A percentile compares a stretch with the other conserved stretches of the same genome.
Conservation (phyloP, 2,888 invertebrate genomes). For the Phengaris alcon region DNA sequence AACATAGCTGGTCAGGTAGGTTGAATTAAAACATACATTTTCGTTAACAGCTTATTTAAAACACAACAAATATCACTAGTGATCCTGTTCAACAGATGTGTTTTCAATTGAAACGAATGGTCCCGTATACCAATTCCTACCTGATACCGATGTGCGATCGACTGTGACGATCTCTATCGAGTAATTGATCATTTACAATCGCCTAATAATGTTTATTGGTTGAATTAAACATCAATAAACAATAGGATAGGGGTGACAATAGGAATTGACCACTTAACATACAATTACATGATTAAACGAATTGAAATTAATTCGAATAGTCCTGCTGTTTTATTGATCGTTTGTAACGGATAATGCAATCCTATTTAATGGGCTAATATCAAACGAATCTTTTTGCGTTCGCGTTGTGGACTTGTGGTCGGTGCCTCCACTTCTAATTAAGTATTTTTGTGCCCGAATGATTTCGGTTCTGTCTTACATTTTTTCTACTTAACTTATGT, state of each 20-base stretch:
- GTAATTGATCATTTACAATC: constrained; percentile 30
- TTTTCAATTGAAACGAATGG: constrained; percentile 31
- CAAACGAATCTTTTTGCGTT: background rate
- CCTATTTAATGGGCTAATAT: background rate
- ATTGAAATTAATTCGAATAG: constrained; percentile 22
- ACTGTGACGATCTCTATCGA: constrained; percentile 27
- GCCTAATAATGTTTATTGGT: constrained; percentile 23
- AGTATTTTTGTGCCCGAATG: background rate
- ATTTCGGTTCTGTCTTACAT: background rate
- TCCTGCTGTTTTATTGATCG: constrained; percentile 11
- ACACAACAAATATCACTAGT: background rate
- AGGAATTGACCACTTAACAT: constrained; percentile 22
- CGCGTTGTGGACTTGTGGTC: background rate
- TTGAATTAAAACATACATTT: no score
- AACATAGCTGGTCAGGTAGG: no score
- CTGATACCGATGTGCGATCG: constrained; percentile 10
- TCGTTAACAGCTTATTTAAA: no score
- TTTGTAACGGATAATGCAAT: constrained; percentile 1
- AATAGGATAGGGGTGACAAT: constrained; percentile 20
- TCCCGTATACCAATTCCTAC: constrained; percentile 23
- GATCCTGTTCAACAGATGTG: background rate
- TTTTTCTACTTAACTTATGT: background rate
- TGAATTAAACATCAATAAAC: constrained; percentile 27
- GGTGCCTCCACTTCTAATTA: no score
- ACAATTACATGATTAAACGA: constrained; percentile 9